These are phyloP conservation scores for Geotrupes spiniger DNA, from an alignment of 2,888 invertebrate genomes.

Conservation along the genomic window DNA sequence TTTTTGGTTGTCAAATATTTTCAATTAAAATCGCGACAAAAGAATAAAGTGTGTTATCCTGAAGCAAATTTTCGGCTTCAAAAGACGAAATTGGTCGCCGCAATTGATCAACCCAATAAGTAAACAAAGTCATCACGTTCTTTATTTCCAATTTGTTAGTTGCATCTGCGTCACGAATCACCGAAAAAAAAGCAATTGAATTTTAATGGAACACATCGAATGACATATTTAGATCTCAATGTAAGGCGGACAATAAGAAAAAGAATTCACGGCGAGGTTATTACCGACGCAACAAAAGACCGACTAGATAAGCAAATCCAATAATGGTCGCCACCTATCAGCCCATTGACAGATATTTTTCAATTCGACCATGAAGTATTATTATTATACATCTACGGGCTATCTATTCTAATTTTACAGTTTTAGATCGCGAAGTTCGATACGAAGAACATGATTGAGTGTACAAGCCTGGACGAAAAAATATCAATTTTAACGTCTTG, in stretches of 20 bases:
- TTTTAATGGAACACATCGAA: conserved; percentile 9
- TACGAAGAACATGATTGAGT: neutral
- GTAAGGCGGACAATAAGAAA: conserved; percentile 2
- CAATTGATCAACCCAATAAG: conserved; percentile 1
- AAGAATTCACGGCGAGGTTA: conserved; percentile 6
- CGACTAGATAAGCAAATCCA: conserved; percentile 10
- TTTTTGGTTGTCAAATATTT: too few relatives aligned
- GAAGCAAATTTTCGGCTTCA: neutral
- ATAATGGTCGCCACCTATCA: conserved; percentile 15
- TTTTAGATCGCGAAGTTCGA: conserved; percentile 1
- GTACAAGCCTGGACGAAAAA: conserved; percentile 1
- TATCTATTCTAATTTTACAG: conserved; percentile 6
- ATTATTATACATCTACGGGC: conserved; percentile 9
- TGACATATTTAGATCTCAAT: conserved; percentile 11
- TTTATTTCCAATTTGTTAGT: conserved; percentile 1
- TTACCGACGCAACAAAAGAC: conserved; percentile 8
- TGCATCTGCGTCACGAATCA: neutral
- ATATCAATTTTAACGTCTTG: neutral
- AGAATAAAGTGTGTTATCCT: too few relatives aligned
- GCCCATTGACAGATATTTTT: conserved; percentile 20
- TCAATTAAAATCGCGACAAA: too few relatives aligned
- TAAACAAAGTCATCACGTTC: neutral
- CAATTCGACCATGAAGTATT: conserved; percentile 21
- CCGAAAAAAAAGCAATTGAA: conserved; percentile 7
- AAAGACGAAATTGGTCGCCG: neutral